These are phyloP conservation scores for Dasyurus viverrinus DNA, from an alignment of 2,113 vertebrate genomes.

Conservation along the genomic window DNA sequence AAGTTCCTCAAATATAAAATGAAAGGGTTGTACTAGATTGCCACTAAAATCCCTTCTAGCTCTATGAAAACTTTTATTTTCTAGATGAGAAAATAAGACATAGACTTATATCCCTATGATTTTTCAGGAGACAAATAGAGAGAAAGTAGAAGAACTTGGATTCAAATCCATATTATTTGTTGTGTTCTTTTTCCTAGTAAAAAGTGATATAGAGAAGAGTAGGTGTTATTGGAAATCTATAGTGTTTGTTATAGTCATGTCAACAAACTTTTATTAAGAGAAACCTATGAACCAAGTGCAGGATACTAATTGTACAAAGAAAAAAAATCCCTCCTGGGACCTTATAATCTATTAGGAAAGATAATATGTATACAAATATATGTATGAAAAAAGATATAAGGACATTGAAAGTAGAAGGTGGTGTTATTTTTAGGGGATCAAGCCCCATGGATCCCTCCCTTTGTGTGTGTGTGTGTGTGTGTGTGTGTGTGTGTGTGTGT, in stretches of 20 bases:
- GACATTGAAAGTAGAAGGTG: not conserved
- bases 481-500: too few species aligned
- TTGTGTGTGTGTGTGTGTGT: too few species aligned
- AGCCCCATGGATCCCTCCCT: not conserved
- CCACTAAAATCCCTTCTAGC: not conserved
- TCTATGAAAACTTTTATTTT: not conserved
- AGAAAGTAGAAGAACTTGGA: not conserved
- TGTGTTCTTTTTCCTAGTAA: not conserved
- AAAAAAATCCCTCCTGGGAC: not conserved
- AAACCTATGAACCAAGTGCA: not conserved
- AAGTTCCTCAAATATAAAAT: not conserved
- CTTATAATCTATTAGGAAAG: not conserved
- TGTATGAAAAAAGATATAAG: not conserved
- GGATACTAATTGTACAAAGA: not conserved
- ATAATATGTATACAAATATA: not conserved
- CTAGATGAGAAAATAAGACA: not conserved
- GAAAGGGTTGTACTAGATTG: not conserved
- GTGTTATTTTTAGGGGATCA: not conserved
- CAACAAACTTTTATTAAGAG: not conserved
- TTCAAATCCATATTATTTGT: not conserved
- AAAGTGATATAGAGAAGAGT: not conserved
- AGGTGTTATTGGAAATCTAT: not conserved
- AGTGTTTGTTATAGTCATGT: not conserved
- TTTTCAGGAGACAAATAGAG: not conserved
- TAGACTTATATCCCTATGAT: not conserved